A percentile compares a stretch with the other conserved stretches of the same genome.
phyloP scores from a whole-genome alignment of 2,113 vertebrate genomes.

The Naja naja region DNA sequence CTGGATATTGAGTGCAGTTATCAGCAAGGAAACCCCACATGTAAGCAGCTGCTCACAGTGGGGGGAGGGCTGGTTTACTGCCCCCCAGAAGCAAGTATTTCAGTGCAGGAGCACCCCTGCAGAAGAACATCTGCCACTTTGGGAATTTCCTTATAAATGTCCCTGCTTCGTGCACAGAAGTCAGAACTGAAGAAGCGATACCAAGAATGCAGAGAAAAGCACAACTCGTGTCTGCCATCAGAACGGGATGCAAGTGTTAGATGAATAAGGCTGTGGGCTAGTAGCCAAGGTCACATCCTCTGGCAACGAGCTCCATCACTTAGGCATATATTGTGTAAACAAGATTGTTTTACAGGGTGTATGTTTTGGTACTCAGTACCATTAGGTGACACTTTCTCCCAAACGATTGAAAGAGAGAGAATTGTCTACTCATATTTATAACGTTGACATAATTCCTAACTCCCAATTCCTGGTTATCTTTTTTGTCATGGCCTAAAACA shows the following conservation, averaged over 20 bases:
- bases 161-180: not conserved
- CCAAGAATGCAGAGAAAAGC: not conserved
- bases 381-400: not conserved
- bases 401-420: not conserved
- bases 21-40: not conserved
- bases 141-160: not conserved
- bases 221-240: not conserved
- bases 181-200: not conserved
- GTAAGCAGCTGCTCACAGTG: not conserved
- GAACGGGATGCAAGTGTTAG: not conserved
- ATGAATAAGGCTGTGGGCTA: not conserved
- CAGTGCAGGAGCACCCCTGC: not conserved
- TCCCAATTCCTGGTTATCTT: not conserved
- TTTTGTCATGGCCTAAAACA: not conserved
- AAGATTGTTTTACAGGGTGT: not conserved
- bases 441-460: not conserved
- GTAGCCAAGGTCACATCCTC: not conserved
- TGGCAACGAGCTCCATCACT: not conserved
- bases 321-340: not conserved
- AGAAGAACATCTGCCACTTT: not conserved
- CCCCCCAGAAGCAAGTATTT: not conserved
- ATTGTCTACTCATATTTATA: not conserved
- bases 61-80: not conserved
- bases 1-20: not conserved
- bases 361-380: not conserved